phyloP scores from a whole-genome alignment of 1,140 invertebrate genomes.

The Papilio aristodemus region DNA sequence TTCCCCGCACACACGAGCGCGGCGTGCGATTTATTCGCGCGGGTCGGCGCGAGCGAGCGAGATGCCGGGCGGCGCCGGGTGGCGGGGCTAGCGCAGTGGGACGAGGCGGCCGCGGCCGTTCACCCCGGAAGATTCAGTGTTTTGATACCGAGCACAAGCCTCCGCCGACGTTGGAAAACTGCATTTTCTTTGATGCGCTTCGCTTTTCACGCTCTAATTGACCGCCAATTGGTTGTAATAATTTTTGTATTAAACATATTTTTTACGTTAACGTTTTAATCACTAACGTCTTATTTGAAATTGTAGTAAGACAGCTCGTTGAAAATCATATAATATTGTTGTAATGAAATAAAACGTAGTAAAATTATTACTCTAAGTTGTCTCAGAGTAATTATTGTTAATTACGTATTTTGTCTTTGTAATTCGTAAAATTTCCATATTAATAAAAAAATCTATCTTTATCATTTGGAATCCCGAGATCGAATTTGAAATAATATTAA shows the following conservation, averaged over 20 bases:
- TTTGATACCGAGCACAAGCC: slow-evolving; percentile 77
- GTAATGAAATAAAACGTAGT: too few species aligned
- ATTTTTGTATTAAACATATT: slow-evolving; percentile 48
- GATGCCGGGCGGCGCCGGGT: slow-evolving; percentile 51
- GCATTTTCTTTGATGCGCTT: slow-evolving; percentile 77
- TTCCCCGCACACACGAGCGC: slow-evolving; percentile 66
- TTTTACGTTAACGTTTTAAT: background rate
- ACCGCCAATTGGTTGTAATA: slow-evolving; percentile 49
- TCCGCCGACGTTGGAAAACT: slow-evolving; percentile 72
- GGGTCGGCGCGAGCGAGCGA: slow-evolving; percentile 38
- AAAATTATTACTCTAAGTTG: too few species aligned
- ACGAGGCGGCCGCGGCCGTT: slow-evolving; percentile 65
- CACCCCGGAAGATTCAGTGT: slow-evolving; percentile 79
- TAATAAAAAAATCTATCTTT: too few species aligned
- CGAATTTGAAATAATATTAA: too few species aligned
- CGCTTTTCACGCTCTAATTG: slow-evolving; percentile 77
- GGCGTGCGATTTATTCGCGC: slow-evolving; percentile 71
- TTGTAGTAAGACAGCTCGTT: background rate
- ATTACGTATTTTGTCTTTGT: too few species aligned
- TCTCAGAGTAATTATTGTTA: too few species aligned
- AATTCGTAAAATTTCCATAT: too few species aligned
- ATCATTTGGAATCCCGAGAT: too few species aligned
- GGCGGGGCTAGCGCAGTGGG: slow-evolving; percentile 58
- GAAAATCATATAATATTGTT: too few species aligned
- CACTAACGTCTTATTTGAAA: background rate